phyloP scores from a whole-genome alignment of 2,113 vertebrate species.

The Pedetes capensis region DNA sequence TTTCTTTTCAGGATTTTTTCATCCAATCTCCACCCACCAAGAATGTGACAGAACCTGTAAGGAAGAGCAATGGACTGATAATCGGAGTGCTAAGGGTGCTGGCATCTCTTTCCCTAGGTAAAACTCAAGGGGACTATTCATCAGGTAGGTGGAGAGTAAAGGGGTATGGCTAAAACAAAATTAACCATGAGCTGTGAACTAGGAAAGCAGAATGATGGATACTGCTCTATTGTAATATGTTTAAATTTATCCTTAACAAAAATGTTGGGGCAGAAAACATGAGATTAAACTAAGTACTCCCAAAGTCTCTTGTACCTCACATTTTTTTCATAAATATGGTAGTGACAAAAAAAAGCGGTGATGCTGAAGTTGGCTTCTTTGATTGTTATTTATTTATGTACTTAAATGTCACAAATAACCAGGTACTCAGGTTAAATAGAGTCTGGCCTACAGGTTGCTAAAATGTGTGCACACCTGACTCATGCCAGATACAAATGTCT shows the following conservation, averaged over 20 bases:
- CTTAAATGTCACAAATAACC: constrained; percentile 17
- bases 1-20: neutral
- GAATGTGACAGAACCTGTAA: neutral
- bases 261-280: neutral
- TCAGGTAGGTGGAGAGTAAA: neutral
- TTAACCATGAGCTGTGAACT: neutral
- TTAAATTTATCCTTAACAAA: neutral
- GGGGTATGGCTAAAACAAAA: neutral
- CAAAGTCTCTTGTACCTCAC: neutral
- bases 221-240: neutral
- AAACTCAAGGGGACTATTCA: neutral
- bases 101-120: neutral
- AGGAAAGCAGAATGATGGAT: neutral
- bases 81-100: neutral
- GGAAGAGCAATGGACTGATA: neutral
- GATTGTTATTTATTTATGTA: constrained; percentile 9
- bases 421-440: constrained; percentile 2
- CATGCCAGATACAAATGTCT: constrained; percentile 6
- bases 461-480: neutral
- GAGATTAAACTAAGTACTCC: neutral
- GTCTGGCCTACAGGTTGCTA: neutral
- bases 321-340: neutral
- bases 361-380: neutral
- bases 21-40: neutral
- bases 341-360: neutral